A percentile compares a stretch with the other conserved stretches of the same genome.
Evolutionary conservation across 2,113 vertebrate species (phyloP).

Genomic region (Heterocephalus glaber): DNA sequence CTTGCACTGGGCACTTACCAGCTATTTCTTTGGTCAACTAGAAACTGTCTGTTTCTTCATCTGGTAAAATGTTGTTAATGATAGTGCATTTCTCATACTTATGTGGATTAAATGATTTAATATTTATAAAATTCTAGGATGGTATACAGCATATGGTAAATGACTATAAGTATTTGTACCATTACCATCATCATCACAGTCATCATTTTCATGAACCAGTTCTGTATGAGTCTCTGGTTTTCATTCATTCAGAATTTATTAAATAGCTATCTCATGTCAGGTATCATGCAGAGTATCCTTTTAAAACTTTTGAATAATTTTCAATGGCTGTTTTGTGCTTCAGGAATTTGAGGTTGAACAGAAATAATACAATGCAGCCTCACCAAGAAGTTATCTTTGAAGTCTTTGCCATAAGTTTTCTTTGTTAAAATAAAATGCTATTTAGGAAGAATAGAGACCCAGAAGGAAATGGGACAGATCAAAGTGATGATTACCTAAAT

Average conservation of each 20-base stretch:
- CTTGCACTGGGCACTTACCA: background rate
- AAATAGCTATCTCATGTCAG: background rate
- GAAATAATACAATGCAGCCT: conserved; percentile 12
- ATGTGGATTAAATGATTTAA: conserved; percentile 1
- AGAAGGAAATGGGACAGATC: conserved; percentile 31
- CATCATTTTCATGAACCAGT: conserved; percentile 37
- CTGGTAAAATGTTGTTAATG: conserved; percentile 34
- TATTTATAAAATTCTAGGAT: conserved; percentile 12
- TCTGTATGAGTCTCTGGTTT: conserved; percentile 14
- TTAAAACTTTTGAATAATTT: conserved; percentile 55
- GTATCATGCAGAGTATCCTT: conserved; percentile 28
- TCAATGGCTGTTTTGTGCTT: conserved; percentile 54
- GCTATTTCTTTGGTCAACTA: background rate
- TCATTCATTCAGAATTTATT: conserved; percentile 39
- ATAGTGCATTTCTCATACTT: conserved; percentile 45
- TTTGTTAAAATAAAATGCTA: conserved; percentile 58
- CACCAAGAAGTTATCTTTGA: conserved; percentile 23
- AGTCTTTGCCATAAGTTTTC: conserved; percentile 40
- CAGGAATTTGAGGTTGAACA: conserved; percentile 47
- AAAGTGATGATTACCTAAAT: conserved; percentile 41
- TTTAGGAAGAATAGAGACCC: conserved; percentile 41
- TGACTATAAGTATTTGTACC: background rate
- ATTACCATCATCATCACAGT: background rate
- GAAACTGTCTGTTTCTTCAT: conserved; percentile 14
- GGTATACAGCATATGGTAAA: conserved; percentile 9